These are phyloP conservation scores for Lepidotrigona ventralis DNA, from an alignment of 1,140 invertebrate species.

Conservation along the genomic window DNA sequence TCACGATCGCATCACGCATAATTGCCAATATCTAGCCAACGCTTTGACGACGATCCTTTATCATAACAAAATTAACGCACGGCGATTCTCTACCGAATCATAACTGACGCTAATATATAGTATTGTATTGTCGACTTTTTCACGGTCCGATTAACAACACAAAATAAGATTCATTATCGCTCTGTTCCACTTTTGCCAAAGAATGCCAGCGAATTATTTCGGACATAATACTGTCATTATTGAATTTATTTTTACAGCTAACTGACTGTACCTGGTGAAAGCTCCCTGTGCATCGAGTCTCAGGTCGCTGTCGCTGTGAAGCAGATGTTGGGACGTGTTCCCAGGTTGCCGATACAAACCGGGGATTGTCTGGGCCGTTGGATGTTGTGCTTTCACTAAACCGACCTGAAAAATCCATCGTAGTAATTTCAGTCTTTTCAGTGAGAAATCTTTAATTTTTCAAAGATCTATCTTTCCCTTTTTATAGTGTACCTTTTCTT, in stretches of 20 bases:
- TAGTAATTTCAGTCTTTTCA: background rate
- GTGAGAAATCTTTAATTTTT: background rate
- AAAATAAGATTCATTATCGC: background rate
- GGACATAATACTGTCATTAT: background rate
- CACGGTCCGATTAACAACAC: background rate
- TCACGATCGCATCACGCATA: background rate
- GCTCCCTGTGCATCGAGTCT: conserved; percentile 76
- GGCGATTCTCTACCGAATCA: background rate
- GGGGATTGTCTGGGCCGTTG: conserved; percentile 75
- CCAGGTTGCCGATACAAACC: conserved; percentile 74
- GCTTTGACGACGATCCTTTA: conserved; percentile 5
- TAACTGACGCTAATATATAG: background rate
- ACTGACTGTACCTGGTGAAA: conserved; percentile 73
- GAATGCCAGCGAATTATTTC: background rate
- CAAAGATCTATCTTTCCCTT: background rate
- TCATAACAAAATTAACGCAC: conserved; percentile 1
- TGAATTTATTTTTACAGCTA: background rate
- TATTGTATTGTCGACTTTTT: no score
- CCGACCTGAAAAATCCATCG: conserved; percentile 70
- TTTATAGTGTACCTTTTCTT: conserved; percentile 73
- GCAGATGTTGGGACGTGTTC: conserved; percentile 73
- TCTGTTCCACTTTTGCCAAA: background rate
- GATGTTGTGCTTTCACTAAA: conserved; percentile 78
- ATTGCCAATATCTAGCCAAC: background rate
- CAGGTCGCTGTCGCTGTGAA: conserved; percentile 77